Evolutionary conservation across 2,113 vertebrate species (phyloP).

Genomic region (Prinia subflava): DNA sequence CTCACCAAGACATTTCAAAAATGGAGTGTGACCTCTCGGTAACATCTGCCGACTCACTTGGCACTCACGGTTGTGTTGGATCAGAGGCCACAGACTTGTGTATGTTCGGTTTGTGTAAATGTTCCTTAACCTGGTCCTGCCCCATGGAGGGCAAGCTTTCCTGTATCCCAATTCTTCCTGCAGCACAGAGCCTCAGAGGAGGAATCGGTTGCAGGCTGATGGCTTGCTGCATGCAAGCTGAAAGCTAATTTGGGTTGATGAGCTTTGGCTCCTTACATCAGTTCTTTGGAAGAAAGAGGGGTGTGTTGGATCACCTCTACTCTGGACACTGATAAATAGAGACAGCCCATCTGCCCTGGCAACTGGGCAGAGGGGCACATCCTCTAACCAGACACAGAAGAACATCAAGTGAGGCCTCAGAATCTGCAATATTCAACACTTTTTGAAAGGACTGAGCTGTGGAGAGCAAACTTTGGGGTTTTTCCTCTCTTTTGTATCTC

Average conservation of each 20-base stretch:
- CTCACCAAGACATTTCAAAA: neutral
- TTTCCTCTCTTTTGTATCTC: neutral
- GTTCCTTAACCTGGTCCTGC: neutral
- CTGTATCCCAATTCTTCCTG: neutral
- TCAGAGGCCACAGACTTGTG: neutral
- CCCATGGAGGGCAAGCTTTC: neutral
- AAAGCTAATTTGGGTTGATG: neutral
- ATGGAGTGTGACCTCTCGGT: neutral
- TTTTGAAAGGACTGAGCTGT: neutral
- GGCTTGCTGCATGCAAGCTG: neutral
- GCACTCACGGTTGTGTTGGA: accelerated
- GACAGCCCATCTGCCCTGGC: neutral
- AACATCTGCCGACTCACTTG: neutral
- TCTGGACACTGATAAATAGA: neutral
- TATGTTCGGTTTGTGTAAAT: neutral
- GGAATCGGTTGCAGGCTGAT: neutral
- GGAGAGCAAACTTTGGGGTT: neutral
- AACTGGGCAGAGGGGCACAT: too few relatives aligned
- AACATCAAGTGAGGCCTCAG: neutral
- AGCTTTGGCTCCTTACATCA: accelerated
- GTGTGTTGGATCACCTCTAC: neutral
- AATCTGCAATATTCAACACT: neutral
- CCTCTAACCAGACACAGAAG: neutral
- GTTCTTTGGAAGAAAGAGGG: neutral
- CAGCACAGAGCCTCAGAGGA: neutral